A percentile compares a stretch with the other conserved stretches of the same genome.
phyloP scores from a whole-genome alignment of 2,797 vertebrate genomes.

The Zalophus californianus region DNA sequence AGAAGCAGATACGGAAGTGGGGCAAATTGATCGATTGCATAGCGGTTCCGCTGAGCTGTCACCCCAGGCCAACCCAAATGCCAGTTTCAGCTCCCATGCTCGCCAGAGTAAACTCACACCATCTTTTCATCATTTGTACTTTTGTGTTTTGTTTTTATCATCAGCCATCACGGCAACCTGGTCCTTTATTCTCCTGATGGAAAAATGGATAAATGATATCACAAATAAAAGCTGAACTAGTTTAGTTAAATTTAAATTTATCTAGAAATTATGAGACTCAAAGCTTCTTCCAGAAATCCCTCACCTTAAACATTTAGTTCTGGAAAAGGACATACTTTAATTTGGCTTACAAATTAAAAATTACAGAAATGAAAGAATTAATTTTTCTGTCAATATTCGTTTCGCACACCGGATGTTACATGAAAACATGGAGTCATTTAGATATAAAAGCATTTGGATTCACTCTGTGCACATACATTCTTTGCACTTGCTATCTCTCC shows the following conservation, averaged over 20 bases:
- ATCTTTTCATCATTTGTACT: background rate
- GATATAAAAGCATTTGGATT: background rate
- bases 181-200: background rate
- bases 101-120: background rate
- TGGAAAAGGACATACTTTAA: background rate
- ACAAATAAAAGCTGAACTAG: background rate
- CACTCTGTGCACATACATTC: accelerated
- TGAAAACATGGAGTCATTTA: background rate
- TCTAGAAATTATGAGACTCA: conserved; percentile 44
- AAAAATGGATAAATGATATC: background rate
- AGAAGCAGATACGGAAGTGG: background rate
- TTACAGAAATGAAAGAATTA: background rate
- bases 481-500: background rate
- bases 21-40: accelerated
- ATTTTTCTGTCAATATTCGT: background rate
- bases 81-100: background rate
- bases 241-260: conserved; percentile 13
- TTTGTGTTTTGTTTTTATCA: background rate
- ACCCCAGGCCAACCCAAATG: accelerated
- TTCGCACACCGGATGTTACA: background rate
- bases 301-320: conserved; percentile 1
- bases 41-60: accelerated
- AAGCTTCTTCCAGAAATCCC: conserved; percentile 47
- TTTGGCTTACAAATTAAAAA: conserved; percentile 11
- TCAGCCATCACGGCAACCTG: background rate